Evolutionary conservation across 2,888 invertebrate genomes (phyloP), one percentile per base, ranked within the genome.

Genomic region (Smittia aterrima): DNA sequence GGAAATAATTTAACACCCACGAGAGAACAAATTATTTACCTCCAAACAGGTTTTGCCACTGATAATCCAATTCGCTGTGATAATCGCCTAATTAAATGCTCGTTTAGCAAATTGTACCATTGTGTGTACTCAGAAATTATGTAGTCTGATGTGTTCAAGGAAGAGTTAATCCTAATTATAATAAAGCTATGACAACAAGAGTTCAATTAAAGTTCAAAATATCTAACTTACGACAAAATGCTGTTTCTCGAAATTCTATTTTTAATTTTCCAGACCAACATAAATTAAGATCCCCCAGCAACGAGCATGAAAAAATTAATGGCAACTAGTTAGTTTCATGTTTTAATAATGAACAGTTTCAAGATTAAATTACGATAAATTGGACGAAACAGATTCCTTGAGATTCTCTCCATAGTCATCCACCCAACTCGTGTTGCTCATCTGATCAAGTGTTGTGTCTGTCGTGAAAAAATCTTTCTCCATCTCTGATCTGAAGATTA

Each of bases 51-150:
- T 11, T 66, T 38, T 13, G 68, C 32, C 6, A 72, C 47, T n/a
- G 58, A 53, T 1, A 66, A 32, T 16, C 67, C 68, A 72, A 74
- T 75, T 25, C 72, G 13, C 24, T 66, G 64, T 22, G 68, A 75
- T 22, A 74, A 11, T 16, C 58, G 72, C n/a, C 47, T 58, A 11
- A 72, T 72, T 25, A 72, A 24, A 40, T 72, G 72, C n/a, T 38
- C 72, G 58, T 72, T 72, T 24, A 72, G 20, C 4, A 72, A 7
- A 62, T 72, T 72, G n/a, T 72, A 62, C 72, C 62, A 72, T 22
- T 41, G 38, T 16, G 58, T 72, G 25, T 40, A 72, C 4, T 58
- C 20, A 6, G 62, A 1, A 9, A 72, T 40, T 22, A 40, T 32
- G 38, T 62, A 32, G 32, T 32, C 9, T 9, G 32, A n/a, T n/a